phyloP scores from a whole-genome alignment of 2,797 vertebrate genomes.

The Danio aesculapii region DNA sequence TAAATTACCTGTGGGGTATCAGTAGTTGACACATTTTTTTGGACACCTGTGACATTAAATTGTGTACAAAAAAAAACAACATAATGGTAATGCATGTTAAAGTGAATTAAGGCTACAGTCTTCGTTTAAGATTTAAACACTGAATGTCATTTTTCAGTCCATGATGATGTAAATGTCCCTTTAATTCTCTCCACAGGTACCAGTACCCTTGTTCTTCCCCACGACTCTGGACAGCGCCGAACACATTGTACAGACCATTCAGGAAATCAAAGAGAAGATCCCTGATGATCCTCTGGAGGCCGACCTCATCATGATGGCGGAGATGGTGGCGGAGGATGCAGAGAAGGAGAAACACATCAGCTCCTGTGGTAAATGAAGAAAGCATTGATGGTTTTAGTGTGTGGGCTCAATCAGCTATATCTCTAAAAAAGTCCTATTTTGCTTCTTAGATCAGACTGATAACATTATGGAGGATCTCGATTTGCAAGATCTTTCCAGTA shows the following conservation, averaged over 20 bases:
- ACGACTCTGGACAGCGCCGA: constrained; percentile 86
- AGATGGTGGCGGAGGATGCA: constrained; percentile 90
- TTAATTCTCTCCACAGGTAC: constrained; percentile 78
- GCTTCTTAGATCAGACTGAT: constrained; percentile 83
- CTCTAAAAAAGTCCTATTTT: not conserved
- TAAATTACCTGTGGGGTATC: too few relatives aligned
- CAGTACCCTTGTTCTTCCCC: constrained; percentile 93
- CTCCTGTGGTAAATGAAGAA: constrained; percentile 36
- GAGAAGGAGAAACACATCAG: constrained; percentile 36
- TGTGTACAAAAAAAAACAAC: too few relatives aligned
- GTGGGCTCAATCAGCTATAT: constrained; percentile 43
- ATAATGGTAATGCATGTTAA: too few relatives aligned
- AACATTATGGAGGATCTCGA: constrained; percentile 92
- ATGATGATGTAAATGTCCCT: not conserved
- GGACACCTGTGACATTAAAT: too few relatives aligned
- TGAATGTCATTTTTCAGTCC: not conserved
- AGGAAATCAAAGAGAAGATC: constrained; percentile 91
- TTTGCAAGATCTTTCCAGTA: constrained; percentile 88
- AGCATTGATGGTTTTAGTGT: constrained; percentile 1
- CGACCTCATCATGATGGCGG: constrained; percentile 90
- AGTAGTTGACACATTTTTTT: too few relatives aligned
- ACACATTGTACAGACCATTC: constrained; percentile 85
- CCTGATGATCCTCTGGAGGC: constrained; percentile 65
- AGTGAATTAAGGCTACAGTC: too few relatives aligned
- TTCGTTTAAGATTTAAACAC: too few relatives aligned